Evolutionary conservation across 2,113 vertebrate genomes (phyloP).

Genomic region (Podocnemis expansa): DNA sequence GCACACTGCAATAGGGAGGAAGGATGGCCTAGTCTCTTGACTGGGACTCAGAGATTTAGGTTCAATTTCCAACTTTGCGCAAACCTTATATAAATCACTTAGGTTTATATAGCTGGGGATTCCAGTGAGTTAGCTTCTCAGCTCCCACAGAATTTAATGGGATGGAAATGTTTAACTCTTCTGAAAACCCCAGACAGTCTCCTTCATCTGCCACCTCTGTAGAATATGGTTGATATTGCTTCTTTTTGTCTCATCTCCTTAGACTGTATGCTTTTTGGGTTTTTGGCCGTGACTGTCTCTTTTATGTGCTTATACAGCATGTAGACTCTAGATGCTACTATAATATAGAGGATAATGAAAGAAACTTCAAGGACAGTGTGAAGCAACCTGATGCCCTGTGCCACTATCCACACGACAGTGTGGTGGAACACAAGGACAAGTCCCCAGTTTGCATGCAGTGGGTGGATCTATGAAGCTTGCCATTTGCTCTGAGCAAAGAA

Average conservation of each 20-base stretch:
- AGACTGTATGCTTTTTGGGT: neutral
- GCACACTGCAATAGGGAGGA: neutral
- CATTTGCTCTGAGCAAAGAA: constrained; percentile 13
- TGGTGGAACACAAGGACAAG: neutral
- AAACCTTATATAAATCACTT: neutral
- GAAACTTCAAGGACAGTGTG: neutral
- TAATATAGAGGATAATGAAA: neutral
- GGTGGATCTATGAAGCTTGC: neutral
- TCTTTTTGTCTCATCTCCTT: neutral
- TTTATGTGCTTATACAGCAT: neutral
- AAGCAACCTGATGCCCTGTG: too few relatives aligned
- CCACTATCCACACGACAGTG: accelerated
- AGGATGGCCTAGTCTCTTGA: neutral
- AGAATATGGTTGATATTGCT: too few relatives aligned
- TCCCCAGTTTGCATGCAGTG: neutral
- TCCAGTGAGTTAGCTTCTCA: too few relatives aligned
- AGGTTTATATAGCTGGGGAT: neutral
- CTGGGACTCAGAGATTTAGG: neutral
- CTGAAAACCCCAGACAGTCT: neutral
- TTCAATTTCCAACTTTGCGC: neutral
- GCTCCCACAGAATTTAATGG: neutral
- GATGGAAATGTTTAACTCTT: neutral
- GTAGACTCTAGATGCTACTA: neutral
- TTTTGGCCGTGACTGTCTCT: neutral
- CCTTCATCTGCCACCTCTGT: neutral